These are phyloP conservation scores for Epistrophe eligans DNA, from an alignment of 2,888 invertebrate genomes.

Conservation along the genomic window DNA sequence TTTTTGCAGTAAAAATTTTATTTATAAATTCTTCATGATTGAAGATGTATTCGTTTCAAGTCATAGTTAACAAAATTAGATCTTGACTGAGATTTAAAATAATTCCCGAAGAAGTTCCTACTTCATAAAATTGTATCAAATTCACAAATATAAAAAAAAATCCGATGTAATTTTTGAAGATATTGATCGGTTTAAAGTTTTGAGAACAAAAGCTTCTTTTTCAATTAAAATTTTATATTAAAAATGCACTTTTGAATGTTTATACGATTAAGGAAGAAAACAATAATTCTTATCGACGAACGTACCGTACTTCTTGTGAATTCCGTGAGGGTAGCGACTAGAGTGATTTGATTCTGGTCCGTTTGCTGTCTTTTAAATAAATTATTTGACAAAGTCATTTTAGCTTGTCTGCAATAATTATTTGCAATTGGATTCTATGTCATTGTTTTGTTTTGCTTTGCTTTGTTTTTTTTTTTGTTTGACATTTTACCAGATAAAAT, in stretches of 20 bases:
- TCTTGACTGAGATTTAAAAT: no score
- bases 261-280: conserved; percentile 73
- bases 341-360: conserved; percentile 81
- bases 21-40: no score
- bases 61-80: no score
- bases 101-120: no score
- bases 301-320: conserved; percentile 79
- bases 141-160: no score
- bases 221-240: not conserved
- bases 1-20: no score
- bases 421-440: conserved; percentile 61
- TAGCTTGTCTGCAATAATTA: conserved; percentile 34
- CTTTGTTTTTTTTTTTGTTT: not conserved
- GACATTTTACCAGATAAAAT: not conserved
- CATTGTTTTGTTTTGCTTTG: conserved; percentile 38
- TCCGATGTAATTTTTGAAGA: not conserved
- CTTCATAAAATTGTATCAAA: no score
- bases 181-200: not conserved
- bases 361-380: conserved; percentile 79
- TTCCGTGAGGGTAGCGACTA: conserved; percentile 82
- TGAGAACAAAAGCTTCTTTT: not conserved
- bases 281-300: conserved; percentile 78
- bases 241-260: not conserved
- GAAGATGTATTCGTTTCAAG: no score
- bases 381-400: conserved; percentile 66